These are phyloP conservation scores for Dipodomys spectabilis DNA, from an alignment of 2,113 vertebrate species.

Conservation along the genomic window DNA sequence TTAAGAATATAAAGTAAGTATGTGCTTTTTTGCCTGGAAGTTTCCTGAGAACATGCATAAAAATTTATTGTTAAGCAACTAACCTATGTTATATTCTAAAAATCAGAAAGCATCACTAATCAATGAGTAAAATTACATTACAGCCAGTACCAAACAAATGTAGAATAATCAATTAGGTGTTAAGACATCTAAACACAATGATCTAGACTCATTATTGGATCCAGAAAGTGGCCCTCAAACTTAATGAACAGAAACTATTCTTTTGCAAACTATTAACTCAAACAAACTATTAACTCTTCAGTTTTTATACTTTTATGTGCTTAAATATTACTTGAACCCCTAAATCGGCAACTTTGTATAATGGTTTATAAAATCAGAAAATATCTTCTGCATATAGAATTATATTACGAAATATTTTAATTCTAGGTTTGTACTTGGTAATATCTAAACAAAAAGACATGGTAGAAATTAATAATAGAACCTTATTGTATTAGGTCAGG, in stretches of 20 bases:
- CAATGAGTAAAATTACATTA: constrained; percentile 68
- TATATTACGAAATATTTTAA: background rate
- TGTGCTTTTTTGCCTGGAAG: background rate
- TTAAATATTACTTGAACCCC: background rate
- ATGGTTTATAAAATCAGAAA: background rate
- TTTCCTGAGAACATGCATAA: constrained; percentile 1
- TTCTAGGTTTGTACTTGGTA: background rate
- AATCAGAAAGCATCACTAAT: background rate
- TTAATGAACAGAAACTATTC: background rate
- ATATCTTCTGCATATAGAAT: background rate
- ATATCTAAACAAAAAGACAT: background rate
- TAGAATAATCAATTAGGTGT: constrained; percentile 41
- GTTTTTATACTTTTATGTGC: background rate
- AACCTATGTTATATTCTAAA: constrained; percentile 53
- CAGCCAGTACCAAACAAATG: constrained; percentile 52
- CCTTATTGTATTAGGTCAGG: too few relatives aligned
- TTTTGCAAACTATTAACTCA: background rate
- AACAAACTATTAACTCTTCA: background rate
- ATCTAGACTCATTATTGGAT: constrained; percentile 36
- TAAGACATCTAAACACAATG: constrained; percentile 48
- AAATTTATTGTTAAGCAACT: constrained; percentile 53
- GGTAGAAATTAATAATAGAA: background rate
- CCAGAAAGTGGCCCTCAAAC: background rate
- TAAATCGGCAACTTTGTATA: background rate
- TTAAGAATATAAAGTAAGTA: background rate